Evolutionary conservation across 2,113 vertebrate genomes (phyloP).

Genomic region (Otus sunia): DNA sequence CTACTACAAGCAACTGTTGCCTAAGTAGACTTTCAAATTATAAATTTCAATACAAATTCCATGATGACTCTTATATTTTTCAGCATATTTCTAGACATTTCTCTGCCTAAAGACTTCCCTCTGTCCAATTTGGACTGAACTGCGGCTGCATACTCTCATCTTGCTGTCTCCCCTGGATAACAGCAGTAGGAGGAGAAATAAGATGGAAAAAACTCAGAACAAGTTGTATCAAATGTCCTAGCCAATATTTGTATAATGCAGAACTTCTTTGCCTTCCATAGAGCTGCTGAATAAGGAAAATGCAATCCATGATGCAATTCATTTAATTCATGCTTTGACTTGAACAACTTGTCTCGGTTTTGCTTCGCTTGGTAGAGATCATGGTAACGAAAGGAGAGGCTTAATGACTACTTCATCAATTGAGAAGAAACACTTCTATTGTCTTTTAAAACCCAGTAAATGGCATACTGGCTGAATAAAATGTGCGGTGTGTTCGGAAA

Average conservation of each 20-base stretch:
- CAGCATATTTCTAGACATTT: not conserved
- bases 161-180: not conserved
- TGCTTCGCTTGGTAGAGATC: not conserved
- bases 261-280: not conserved
- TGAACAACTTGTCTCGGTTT: not conserved
- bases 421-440: not conserved
- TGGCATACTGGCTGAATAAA: not conserved
- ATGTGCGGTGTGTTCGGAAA: not conserved
- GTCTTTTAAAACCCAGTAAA: not conserved
- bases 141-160: not conserved
- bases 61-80: not conserved
- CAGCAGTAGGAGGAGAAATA: not conserved
- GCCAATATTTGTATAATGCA: not conserved
- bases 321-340: conserved; percentile 52
- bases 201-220: conserved; percentile 21
- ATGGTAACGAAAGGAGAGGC: not conserved
- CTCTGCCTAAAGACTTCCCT: not conserved
- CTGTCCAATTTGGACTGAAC: not conserved
- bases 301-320: conserved; percentile 3
- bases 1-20: not conserved
- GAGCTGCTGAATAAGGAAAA: conserved; percentile 46
- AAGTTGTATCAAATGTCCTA: conserved; percentile 6
- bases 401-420: not conserved
- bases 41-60: not conserved
- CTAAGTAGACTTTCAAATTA: not conserved